These are phyloP conservation scores for Ferdinandea cuprea DNA, from an alignment of 2,888 invertebrate genomes.

Conservation along the genomic window DNA sequence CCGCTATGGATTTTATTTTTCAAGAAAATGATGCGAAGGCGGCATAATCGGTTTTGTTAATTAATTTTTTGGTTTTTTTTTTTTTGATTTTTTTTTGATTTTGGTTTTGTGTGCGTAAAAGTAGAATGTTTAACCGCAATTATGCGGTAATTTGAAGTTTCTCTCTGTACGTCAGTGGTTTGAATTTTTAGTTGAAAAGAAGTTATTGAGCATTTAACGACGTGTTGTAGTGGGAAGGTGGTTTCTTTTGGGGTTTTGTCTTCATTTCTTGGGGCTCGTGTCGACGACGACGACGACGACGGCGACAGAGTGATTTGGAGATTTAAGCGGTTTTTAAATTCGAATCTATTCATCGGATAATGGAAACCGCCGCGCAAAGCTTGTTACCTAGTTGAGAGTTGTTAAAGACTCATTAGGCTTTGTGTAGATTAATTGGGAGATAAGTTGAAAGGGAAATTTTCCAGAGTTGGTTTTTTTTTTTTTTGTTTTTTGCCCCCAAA, in stretches of 20 bases:
- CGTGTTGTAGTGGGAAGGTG: slow-evolving; percentile 35
- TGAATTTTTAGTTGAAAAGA: slow-evolving; percentile 4
- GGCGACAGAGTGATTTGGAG: slow-evolving; percentile 42
- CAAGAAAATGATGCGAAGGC: slow-evolving; percentile 55
- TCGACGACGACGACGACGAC: too few relatives aligned
- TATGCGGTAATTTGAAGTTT: slow-evolving; percentile 67
- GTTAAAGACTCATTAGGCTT: slow-evolving; percentile 66
- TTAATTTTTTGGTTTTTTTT: slow-evolving; percentile 72
- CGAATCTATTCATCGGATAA: slow-evolving; percentile 27
- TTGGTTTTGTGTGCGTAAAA: slow-evolving; percentile 60
- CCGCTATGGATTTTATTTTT: slow-evolving; percentile 39
- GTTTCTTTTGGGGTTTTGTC: not conserved
- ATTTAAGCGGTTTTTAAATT: slow-evolving; percentile 63
- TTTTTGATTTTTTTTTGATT: too few relatives aligned
- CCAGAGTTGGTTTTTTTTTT: too few relatives aligned
- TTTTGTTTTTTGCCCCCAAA: not conserved
- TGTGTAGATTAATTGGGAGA: slow-evolving; percentile 27
- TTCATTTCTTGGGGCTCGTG: slow-evolving; percentile 28
- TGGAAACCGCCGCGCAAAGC: slow-evolving; percentile 59
- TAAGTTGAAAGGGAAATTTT: slow-evolving; percentile 35
- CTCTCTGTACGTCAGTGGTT: not conserved
- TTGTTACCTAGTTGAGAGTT: slow-evolving; percentile 47
- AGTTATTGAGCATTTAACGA: slow-evolving; percentile 38
- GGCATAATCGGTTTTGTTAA: slow-evolving; percentile 70
- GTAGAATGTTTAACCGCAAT: slow-evolving; percentile 72